Conservation (phyloP, 2,888 invertebrate species). For the Idaea biselata region DNA sequence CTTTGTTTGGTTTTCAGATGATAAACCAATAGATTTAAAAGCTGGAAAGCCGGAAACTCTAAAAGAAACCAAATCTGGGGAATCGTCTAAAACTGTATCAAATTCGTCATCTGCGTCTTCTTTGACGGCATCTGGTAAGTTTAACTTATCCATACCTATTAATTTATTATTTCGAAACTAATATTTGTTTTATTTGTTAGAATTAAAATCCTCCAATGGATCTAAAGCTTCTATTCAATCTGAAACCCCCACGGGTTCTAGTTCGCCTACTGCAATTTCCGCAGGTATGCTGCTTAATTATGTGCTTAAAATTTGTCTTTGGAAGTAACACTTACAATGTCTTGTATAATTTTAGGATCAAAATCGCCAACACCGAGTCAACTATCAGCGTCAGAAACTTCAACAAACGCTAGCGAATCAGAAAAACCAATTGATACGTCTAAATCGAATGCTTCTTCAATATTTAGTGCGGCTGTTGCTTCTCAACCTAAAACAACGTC, state of each 20-base stretch:
- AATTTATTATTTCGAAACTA: neutral
- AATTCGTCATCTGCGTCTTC: neutral
- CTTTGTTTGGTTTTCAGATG: slow-evolving; percentile 25
- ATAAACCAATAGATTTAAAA: slow-evolving; percentile 32
- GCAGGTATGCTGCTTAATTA: slow-evolving; percentile 19
- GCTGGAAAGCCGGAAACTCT: slow-evolving; percentile 30
- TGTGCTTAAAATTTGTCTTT: neutral
- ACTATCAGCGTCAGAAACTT: slow-evolving; percentile 23
- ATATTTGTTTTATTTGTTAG: neutral
- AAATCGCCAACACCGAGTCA: slow-evolving; percentile 28
- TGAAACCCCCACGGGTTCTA: slow-evolving; percentile 28
- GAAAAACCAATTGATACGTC: slow-evolving; percentile 26
- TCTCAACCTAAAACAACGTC: slow-evolving; percentile 33
- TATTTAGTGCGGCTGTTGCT: slow-evolving; percentile 48
- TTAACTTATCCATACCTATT: neutral
- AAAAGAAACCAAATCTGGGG: slow-evolving; percentile 5
- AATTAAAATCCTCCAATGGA: slow-evolving; percentile 18
- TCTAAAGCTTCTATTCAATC: slow-evolving; percentile 30
- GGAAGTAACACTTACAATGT: neutral
- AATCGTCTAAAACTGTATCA: neutral
- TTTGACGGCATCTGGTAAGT: neutral
- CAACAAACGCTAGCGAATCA: slow-evolving; percentile 20
- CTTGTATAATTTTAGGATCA: slow-evolving; percentile 32
- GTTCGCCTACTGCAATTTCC: slow-evolving; percentile 31
- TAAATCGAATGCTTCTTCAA: slow-evolving; percentile 37